Evolutionary conservation across 2,113 vertebrate genomes (phyloP).

Genomic region (Ailuropoda melanoleuca): DNA sequence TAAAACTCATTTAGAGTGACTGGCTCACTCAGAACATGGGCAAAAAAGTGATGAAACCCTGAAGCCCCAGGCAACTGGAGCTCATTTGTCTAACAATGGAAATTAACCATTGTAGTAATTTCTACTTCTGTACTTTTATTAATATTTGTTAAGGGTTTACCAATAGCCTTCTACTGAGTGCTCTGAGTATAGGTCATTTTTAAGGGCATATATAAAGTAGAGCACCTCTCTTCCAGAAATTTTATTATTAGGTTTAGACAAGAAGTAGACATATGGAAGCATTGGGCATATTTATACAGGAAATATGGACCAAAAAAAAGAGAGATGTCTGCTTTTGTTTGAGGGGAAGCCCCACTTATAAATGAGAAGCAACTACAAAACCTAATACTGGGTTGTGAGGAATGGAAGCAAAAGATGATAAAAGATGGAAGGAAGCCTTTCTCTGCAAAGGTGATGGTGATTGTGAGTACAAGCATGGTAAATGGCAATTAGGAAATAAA

Average conservation of each 20-base stretch:
- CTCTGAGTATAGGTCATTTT: neutral
- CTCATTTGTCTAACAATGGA: neutral
- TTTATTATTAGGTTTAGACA: neutral
- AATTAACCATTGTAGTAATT: neutral
- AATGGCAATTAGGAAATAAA: neutral
- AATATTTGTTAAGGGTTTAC: neutral
- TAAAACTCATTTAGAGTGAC: neutral
- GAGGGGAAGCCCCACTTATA: neutral
- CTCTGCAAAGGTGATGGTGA: neutral
- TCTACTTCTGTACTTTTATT: neutral
- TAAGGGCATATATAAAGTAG: neutral
- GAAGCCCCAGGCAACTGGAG: neutral
- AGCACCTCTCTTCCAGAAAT: neutral
- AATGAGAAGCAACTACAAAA: neutral
- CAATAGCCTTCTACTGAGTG: neutral
- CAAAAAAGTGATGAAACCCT: neutral
- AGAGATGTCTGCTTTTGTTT: neutral
- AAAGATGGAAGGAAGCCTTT: neutral
- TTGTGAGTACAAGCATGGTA: fast-evolving
- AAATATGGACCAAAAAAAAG: neutral
- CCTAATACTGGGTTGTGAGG: neutral
- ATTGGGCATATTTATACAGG: neutral
- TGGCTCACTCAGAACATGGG: neutral
- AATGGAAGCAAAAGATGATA: neutral
- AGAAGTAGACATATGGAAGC: neutral